A percentile compares a stretch with the other conserved stretches of the same genome.
Evolutionary conservation across 2,888 invertebrate genomes (phyloP).

Genomic region (Archips xylosteana): DNA sequence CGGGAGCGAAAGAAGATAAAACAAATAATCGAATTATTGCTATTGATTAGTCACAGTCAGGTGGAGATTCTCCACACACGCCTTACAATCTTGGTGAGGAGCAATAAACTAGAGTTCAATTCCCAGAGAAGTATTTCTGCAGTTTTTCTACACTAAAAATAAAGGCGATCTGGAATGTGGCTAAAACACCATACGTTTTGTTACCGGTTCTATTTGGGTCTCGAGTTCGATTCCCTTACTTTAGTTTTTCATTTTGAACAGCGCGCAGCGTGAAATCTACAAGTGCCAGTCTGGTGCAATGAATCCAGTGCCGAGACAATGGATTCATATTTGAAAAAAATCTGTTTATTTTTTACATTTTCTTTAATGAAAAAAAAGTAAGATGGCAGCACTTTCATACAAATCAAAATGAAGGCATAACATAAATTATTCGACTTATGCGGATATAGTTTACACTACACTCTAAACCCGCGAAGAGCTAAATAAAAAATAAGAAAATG

Average conservation of each 20-base stretch:
- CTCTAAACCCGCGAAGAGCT: no score
- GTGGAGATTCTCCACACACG: conserved; percentile 14
- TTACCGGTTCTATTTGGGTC: conserved; percentile 32
- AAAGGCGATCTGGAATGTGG: conserved; percentile 39
- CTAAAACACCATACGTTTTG: conserved; percentile 32
- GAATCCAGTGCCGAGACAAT: background rate
- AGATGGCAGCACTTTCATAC: no score
- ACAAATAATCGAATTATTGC: background rate
- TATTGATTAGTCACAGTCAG: conserved; percentile 6
- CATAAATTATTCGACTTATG: no score
- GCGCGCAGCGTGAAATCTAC: background rate
- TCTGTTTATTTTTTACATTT: no score
- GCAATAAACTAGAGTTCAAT: conserved; percentile 38
- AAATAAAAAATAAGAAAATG: no score
- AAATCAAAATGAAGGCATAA: no score
- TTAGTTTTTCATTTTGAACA: conserved; percentile 1
- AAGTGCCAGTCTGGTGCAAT: background rate
- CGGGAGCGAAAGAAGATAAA: background rate
- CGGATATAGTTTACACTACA: no score
- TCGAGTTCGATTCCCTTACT: conserved; percentile 33
- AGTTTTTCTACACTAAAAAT: conserved; percentile 37
- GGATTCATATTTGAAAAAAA: background rate
- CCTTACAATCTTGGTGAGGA: conserved; percentile 15
- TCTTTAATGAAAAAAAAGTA: no score
- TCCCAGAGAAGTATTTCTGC: conserved; percentile 37